These are phyloP conservation scores for Hemichromis elongatus DNA, from an alignment of 2,113 vertebrate species.

Conservation along the genomic window DNA sequence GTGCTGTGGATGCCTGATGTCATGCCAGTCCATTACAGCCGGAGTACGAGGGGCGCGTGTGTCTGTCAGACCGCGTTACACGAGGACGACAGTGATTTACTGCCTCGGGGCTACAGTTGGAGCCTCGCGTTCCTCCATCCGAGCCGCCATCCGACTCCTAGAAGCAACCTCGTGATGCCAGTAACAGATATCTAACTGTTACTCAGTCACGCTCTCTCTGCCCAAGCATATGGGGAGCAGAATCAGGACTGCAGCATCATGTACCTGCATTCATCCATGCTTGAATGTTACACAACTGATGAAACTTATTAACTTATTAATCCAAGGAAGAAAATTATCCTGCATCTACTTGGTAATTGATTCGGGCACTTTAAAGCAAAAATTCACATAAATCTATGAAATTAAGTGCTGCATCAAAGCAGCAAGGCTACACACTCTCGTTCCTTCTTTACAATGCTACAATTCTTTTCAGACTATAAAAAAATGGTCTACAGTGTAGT, in stretches of 20 bases:
- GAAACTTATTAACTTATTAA: not conserved
- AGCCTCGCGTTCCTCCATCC: slow-evolving; percentile 1
- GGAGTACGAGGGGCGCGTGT: slow-evolving; percentile 34
- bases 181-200: not conserved
- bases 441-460: not conserved
- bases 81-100: slow-evolving; percentile 45
- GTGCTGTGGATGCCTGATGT: slow-evolving; percentile 32
- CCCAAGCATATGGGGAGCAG: not conserved
- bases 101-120: slow-evolving; percentile 34
- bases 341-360: not conserved
- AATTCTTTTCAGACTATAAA: not conserved
- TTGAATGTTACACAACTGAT: not conserved
- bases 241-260: not conserved
- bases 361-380: not conserved
- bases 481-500: not conserved
- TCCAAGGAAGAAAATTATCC: not conserved
- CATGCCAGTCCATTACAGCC: slow-evolving; percentile 51
- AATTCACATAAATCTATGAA: not conserved
- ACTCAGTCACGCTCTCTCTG: not conserved
- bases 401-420: not conserved
- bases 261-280: not conserved
- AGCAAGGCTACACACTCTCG: not conserved
- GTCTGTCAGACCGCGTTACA: slow-evolving; percentile 55
- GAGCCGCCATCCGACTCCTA: not conserved
- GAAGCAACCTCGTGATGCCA: slow-evolving; percentile 13